phyloP scores from a whole-genome alignment of 1,140 invertebrate genomes.

The Heliconius hermathena region DNA sequence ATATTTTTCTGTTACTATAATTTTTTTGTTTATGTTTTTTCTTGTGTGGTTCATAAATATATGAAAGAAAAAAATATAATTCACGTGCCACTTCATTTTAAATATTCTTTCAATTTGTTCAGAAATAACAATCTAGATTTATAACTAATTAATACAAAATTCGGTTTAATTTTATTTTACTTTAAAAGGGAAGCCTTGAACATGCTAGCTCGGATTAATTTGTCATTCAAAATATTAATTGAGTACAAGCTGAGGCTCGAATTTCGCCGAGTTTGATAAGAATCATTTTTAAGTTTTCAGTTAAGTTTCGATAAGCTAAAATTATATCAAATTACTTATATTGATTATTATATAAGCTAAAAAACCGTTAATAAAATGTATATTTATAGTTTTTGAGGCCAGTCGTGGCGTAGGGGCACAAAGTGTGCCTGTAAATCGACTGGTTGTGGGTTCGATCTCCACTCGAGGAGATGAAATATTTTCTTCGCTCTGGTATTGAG shows the following conservation, averaged over 20 bases:
- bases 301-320: background rate
- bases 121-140: background rate
- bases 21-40: too few relatives aligned
- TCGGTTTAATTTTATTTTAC: background rate
- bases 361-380: background rate
- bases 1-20: too few relatives aligned
- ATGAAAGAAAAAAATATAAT: too few relatives aligned
- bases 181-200: background rate
- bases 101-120: too few relatives aligned
- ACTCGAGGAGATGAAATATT: too few relatives aligned
- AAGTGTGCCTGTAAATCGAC: too few relatives aligned
- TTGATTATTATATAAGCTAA: background rate
- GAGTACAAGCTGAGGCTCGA: background rate
- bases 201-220: background rate
- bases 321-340: background rate
- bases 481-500: too few relatives aligned
- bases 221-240: conserved; percentile 14
- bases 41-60: too few relatives aligned
- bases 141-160: background rate
- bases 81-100: too few relatives aligned
- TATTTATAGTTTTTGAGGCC: too few relatives aligned
- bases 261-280: background rate
- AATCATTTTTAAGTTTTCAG: conserved; percentile 8
- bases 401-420: too few relatives aligned
- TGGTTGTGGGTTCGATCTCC: too few relatives aligned